Evolutionary conservation across 2,888 invertebrate species (phyloP), one percentile per base, ranked within the genome.

Genomic region (Pyrgus malvae): DNA sequence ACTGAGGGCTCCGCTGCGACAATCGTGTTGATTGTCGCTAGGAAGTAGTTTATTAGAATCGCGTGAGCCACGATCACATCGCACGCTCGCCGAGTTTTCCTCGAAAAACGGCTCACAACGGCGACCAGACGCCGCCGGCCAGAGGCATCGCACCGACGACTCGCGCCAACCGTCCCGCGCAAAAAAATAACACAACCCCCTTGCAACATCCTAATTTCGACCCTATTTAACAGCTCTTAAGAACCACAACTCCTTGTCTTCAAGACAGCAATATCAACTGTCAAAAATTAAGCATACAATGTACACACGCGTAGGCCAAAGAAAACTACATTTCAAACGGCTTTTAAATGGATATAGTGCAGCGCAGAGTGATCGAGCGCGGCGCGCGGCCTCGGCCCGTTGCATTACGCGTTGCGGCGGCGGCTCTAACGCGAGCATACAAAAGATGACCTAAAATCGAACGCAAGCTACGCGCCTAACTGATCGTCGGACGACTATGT

Each of bases 391-490:
- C 88, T 87, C 89, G 86, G 84, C 81, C 76, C 81, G 83, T 69
- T 87, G 86, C 88, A 89, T 86, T 89, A 88, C 79, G 81, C 84
- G 76, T 72, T 78, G 80, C 80, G 82, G 74, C 82, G 77, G 80
- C 78, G 76, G 74, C 79, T 80, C 78, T 77, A 81, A 76, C 82
- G 83, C 83, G 78, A 75, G 76, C 77, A 79, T 82, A 86, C 90
- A 84, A 87, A 85, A 85, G 86, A 86, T 90, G 90, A 90, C 90
- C 90, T 89, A 89, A 88, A 90, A 88, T 84, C 83, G 78, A 83
- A 87, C 76, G 75, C 79, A 74, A 83, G 80, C 81, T 80, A 78
- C 69, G 76, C 76, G 73, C 72, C 70, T 69, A 70, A 70, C 75
- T 72, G 61, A 66, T 64, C 68, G 66, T 64, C 68, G 63, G 70